Base-by-base conservation (phyloP, 2,888 invertebrate genomes). In the Sarcophaga variegata region DNA sequence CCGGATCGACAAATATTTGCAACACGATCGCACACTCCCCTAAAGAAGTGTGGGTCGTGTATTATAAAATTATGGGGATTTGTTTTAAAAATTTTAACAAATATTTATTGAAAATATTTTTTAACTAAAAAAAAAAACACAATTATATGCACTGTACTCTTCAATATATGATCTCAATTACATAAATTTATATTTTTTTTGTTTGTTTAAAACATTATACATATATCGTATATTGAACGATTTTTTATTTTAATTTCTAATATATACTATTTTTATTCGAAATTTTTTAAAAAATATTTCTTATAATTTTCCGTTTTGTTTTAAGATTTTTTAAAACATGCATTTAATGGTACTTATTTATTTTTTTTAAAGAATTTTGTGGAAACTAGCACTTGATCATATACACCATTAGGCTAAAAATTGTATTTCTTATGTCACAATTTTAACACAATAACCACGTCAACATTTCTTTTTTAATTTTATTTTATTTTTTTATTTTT, bases 401-500 rank as follows among this genome's bases (percentile, higher is more conserved):
- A 59, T 17, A 81, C 10, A 72, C 69, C 20, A 37, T 37, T 37
- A 37, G 37, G 8, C 37, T 37, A 37, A 54, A 54, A 54, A 14
- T 64, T 69, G 49, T 12, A 54, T 69, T 63, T 12, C 22, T 64
- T 82, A 37, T 37, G 70, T 64, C 67, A 72, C 14, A 59, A 59
- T 62, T 63, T 47, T 80, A 72, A 27, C 8, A 69, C 72, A 81
- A 76, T 59, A 64, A 64, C 20, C 64, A 77, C 77, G 83, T 78
- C 77, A 83, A 74, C 84, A 67, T 64, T 72, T 20, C 74, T 69
- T 71, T 37, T 66, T 54, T 17, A 37, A 37, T 37, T 37, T 37
- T 37, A 6, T 6, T 6, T 37, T 37, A 10, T 37, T 37, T 37
- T 37, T 37, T 37, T 79, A 6, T 6, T 6, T 37, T 37, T 79